Evolutionary conservation across 2,888 invertebrate genomes (phyloP), one percentile per base, ranked within the genome.

Genomic region (Tipula confusa): DNA sequence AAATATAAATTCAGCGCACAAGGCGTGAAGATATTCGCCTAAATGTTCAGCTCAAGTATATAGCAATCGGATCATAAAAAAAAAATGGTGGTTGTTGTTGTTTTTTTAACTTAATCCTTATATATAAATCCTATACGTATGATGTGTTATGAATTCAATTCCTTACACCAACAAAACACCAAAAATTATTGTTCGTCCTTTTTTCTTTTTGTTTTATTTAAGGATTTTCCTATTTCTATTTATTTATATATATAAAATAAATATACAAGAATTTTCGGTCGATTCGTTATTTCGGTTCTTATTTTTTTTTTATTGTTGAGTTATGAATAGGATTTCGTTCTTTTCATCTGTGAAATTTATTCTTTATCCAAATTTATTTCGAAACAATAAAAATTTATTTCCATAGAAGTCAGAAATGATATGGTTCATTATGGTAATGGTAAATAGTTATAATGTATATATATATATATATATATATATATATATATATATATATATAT

Each of bases 111-210:
- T 64, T 64, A 64, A 64, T 64, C 64, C 64, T 64, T 64, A 24
- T 24, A 33, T 33, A 64, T 64, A 64, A 64, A 64, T 64, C 64
- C 64, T 18, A 64, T 48, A 48, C 48, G 48, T 48, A 64, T 64
- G 64, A 64, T 64, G 64, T 64, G 64, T 64, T 64, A 64, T 64
- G 64, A 64, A 64, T 64, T 64, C 64, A 64, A 64, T 64, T 64
- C 64, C 24, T 64, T 64, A 64, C 9, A 64, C 15, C 15, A 43
- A 18, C 64, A 64, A 64, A 1, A 64, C n/a, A 18, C 24, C 18
- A 24, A 18, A 64, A 24, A 64, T 64, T 24, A 64, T 24, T 64
- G 64, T 64, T 11, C 64, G 64, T 64, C 64, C 64, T 64, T 64
- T 64, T 64, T 33, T 33, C 6, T n/a, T 43, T 24, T 64, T 64